Conservation (phyloP, 2,113 vertebrate genomes). For the Mesocricetus auratus region DNA sequence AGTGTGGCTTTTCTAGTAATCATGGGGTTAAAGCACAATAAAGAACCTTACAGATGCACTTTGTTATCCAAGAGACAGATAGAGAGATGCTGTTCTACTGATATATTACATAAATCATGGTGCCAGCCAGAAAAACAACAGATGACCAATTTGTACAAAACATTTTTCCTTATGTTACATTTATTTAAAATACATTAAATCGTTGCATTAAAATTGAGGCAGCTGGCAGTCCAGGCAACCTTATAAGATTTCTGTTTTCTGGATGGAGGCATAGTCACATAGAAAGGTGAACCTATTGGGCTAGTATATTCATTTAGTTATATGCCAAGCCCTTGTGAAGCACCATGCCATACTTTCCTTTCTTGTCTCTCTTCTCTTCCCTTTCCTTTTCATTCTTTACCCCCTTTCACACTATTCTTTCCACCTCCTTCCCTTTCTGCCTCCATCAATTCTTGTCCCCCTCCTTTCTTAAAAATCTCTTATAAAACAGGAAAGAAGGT, state of each 20-base stretch:
- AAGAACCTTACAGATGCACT: slow-evolving; percentile 82
- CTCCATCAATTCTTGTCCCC: not conserved
- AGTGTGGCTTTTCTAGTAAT: slow-evolving; percentile 70
- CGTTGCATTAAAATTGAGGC: slow-evolving; percentile 83
- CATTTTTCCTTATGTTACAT: slow-evolving; percentile 86
- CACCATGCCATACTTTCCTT: slow-evolving; percentile 7
- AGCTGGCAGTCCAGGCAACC: slow-evolving; percentile 85
- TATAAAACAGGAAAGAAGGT: slow-evolving; percentile 74
- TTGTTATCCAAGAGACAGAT: slow-evolving; percentile 85
- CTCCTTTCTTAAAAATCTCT: slow-evolving; percentile 38
- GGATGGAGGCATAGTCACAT: slow-evolving; percentile 75
- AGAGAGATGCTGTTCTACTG: slow-evolving; percentile 84
- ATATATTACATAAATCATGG: slow-evolving; percentile 85
- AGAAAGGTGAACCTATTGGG: slow-evolving; percentile 72
- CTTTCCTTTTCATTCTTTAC: not conserved
- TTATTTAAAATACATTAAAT: slow-evolving; percentile 86
- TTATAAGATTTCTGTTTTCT: slow-evolving; percentile 83
- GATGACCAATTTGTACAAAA: slow-evolving; percentile 87
- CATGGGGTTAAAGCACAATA: slow-evolving; percentile 81
- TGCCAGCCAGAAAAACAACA: slow-evolving; percentile 86
- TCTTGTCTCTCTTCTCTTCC: not conserved
- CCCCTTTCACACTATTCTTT: not conserved
- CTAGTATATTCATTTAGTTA: slow-evolving; percentile 75
- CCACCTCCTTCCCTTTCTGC: not conserved
- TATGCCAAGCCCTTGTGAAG: slow-evolving; percentile 68